Conservation (phyloP, 2,888 invertebrate genomes). For the Chymomyza fuscimana region DNA sequence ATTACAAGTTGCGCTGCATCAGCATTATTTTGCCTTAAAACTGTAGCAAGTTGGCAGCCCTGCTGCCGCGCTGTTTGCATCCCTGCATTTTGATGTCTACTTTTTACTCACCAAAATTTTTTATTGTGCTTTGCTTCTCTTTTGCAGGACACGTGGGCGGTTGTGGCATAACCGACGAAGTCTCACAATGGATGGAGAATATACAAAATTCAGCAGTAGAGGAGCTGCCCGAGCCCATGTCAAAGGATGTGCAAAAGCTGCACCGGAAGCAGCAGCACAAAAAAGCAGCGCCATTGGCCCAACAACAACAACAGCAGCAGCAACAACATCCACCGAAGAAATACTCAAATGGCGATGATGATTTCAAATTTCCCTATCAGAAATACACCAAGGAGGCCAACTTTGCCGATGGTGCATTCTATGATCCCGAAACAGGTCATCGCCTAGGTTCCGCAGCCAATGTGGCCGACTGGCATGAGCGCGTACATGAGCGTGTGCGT, state of each 20-base stretch:
- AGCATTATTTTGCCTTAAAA: constrained; percentile 61
- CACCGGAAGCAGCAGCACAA: constrained; percentile 70
- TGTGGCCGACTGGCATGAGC: constrained; percentile 80
- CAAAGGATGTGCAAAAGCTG: constrained; percentile 74
- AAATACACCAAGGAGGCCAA: constrained; percentile 91
- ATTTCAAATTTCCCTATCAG: constrained; percentile 82
- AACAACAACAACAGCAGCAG: constrained; percentile 41
- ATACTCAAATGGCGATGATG: constrained; percentile 74
- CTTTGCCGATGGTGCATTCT: constrained; percentile 75
- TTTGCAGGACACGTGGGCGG: constrained; percentile 89
- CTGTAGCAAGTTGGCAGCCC: constrained; percentile 17
- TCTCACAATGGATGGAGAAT: constrained; percentile 94
- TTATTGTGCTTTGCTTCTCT: constrained; percentile 15
- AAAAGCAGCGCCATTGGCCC: constrained; percentile 47
- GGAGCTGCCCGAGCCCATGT: constrained; percentile 79
- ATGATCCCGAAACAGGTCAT: constrained; percentile 75
- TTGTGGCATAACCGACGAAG: constrained; percentile 93
- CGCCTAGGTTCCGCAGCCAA: constrained; percentile 66
- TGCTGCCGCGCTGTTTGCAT: not conserved
- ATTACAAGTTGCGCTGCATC: constrained; percentile 55
- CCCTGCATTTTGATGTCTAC: constrained; percentile 15
- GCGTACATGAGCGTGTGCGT: constrained; percentile 81
- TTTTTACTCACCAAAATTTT: constrained; percentile 13
- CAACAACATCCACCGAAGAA: constrained; percentile 76
- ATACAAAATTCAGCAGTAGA: constrained; percentile 89